Evolutionary conservation across 2,888 invertebrate species (phyloP).

Genomic region (Abrostola triplasia): DNA sequence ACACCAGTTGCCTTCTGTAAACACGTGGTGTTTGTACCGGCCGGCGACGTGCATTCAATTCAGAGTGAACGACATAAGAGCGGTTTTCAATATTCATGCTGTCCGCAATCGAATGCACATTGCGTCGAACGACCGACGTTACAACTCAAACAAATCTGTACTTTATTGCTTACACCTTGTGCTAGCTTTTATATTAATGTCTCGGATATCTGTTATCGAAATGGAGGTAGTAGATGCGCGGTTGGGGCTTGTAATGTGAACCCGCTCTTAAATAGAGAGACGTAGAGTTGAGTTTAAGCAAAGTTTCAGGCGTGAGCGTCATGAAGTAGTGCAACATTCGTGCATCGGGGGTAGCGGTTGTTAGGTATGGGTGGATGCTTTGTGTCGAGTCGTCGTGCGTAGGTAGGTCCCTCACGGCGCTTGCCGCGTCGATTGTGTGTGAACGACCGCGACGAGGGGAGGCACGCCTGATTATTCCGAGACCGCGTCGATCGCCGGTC

Average conservation of each 20-base stretch:
- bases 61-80: slow-evolving; percentile 79
- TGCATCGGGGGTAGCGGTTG: slow-evolving; percentile 75
- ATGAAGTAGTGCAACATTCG: slow-evolving; percentile 71
- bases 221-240: slow-evolving; percentile 70
- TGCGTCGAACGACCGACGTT: slow-evolving; percentile 67
- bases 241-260: slow-evolving; percentile 32
- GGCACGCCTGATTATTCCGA: slow-evolving; percentile 83
- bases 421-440: slow-evolving; percentile 84
- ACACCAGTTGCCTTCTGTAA: slow-evolving; percentile 77
- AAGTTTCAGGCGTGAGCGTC: slow-evolving; percentile 19
- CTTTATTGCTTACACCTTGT: slow-evolving; percentile 70
- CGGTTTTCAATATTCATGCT: slow-evolving; percentile 83
- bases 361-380: slow-evolving; percentile 82
- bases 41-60: slow-evolving; percentile 76
- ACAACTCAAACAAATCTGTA: slow-evolving; percentile 66
- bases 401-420: slow-evolving; percentile 80
- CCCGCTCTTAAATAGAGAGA: slow-evolving; percentile 28
- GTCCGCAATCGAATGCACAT: slow-evolving; percentile 79
- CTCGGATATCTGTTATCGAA: slow-evolving; percentile 62
- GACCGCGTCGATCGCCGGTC: slow-evolving; percentile 79
- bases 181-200: slow-evolving; percentile 67
- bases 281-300: slow-evolving; percentile 59
- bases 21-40: slow-evolving; percentile 78
- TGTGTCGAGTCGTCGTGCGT: slow-evolving; percentile 81
- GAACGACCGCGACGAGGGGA: slow-evolving; percentile 86